phyloP scores from a whole-genome alignment of 2,888 invertebrate genomes.

The Zhengitettix transpicula region DNA sequence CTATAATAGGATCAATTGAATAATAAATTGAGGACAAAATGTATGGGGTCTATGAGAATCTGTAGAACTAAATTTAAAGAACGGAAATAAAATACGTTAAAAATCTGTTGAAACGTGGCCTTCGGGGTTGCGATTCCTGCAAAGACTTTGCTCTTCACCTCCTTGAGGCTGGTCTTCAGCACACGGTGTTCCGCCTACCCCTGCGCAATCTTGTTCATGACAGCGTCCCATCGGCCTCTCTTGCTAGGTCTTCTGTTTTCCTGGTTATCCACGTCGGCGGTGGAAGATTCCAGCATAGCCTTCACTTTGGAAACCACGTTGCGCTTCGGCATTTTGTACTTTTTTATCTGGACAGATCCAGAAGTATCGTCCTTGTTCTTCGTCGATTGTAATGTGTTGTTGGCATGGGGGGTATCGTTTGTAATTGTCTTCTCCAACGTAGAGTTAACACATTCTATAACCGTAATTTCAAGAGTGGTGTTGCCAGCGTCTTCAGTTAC shows the following conservation, averaged over 20 bases:
- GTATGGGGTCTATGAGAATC: no score
- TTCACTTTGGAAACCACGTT: constrained; percentile 63
- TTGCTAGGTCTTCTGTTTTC: constrained; percentile 27
- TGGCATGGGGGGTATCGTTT: not conserved
- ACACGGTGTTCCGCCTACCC: constrained; percentile 49
- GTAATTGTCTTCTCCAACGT: not conserved
- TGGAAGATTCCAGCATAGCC: constrained; percentile 41
- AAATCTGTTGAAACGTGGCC: not conserved
- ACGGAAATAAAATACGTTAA: no score
- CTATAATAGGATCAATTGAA: no score
- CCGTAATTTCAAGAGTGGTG: not conserved
- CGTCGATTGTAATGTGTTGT: not conserved
- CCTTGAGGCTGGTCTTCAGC: constrained; percentile 54
- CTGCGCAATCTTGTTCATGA: constrained; percentile 65
- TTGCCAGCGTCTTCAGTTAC: not conserved
- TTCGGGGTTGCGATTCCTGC: constrained; percentile 14
- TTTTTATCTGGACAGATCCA: constrained; percentile 31
- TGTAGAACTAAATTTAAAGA: no score
- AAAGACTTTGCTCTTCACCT: constrained; percentile 74
- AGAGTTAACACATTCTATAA: not conserved
- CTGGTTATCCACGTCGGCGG: constrained; percentile 31
- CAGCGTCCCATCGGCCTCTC: constrained; percentile 63
- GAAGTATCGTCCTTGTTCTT: not conserved
- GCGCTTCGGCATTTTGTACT: constrained; percentile 61
- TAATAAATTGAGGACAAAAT: no score